These are phyloP conservation scores for Galerucella nymphaeae DNA, from an alignment of 2,888 invertebrate species.

Conservation along the genomic window DNA sequence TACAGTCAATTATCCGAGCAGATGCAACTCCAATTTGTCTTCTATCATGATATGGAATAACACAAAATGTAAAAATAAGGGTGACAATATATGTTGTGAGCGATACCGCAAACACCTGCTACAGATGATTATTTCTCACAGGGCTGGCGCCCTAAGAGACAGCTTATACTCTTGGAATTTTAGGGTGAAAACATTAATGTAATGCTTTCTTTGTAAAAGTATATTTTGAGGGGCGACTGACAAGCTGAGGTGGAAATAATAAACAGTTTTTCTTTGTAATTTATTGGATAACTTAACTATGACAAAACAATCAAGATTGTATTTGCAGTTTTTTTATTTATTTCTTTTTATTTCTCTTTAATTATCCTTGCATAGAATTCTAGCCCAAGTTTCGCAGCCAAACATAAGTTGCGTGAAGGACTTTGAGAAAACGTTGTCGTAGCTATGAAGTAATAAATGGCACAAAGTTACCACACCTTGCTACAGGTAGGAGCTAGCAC, in stretches of 20 bases:
- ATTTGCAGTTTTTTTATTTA: too few relatives aligned
- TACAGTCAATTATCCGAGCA: not conserved
- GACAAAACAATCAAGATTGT: too few relatives aligned
- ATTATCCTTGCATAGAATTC: too few relatives aligned
- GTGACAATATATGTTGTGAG: conserved; percentile 38
- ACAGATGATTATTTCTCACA: conserved; percentile 44
- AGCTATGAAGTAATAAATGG: too few relatives aligned
- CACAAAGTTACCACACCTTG: too few relatives aligned
- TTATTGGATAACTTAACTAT: not conserved
- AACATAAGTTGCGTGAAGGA: too few relatives aligned
- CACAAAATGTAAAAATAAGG: conserved; percentile 28
- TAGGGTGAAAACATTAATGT: conserved; percentile 29
- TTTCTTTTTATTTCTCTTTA: too few relatives aligned
- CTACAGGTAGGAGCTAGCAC: too few relatives aligned
- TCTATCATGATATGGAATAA: conserved; percentile 7
- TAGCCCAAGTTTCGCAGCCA: too few relatives aligned
- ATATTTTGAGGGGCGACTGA: not conserved
- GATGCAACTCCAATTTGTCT: not conserved
- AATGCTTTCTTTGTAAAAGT: conserved; percentile 31
- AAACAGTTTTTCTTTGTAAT: not conserved
- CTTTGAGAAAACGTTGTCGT: too few relatives aligned
- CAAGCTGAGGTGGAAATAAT: conserved; percentile 1
- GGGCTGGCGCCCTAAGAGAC: conserved; percentile 33
- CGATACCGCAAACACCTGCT: conserved; percentile 47
- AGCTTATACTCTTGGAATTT: conserved; percentile 37